Base-by-base conservation (phyloP, 92 coral and sea anemone genomes). In the Meandrina meandrites region DNA sequence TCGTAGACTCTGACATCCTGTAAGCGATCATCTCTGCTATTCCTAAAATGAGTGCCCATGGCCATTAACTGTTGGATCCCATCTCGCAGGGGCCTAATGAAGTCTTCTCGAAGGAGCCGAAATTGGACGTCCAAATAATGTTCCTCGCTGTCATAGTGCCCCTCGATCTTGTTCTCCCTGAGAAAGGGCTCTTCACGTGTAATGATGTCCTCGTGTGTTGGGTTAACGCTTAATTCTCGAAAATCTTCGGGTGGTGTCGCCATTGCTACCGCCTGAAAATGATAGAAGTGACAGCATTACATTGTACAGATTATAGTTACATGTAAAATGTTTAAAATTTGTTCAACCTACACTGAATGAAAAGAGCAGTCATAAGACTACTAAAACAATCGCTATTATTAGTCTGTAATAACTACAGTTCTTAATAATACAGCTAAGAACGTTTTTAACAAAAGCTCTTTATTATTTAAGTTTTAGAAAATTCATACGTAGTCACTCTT, bases 51-150 rank as follows among this genome's bases (percentile, higher is more conserved):
- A 22, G 77, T 79, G 36, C 88, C 90, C 50, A 75, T 81, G 28
- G 77, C 77, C 58, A 91, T 84, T 45, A 94, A 66, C 32, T 91
- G 85, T 47, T 88, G 87, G 68, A 96, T 94, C 1, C 98, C 98
- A n/a, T 94, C 94, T 5, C 98, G 91, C 19, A 96, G 89, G 4
- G 98, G 98, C 51, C 96, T 89, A 6, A 96, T 84, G 70, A 91
- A 96, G 81, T 96, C 98, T 78, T 96, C 98, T 54, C 98, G 94
- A 75, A 96, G 90, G 76, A 96, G 93, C 71, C 98, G 94, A 64
- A 96, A 96, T 93, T 96, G 98, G 74, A 96, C 98, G 90, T 96
- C 98, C 74, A 96, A 79, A 87, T 96, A 96, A 47, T 96, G 95
- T 30, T 91, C 89, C 22, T 90, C 74, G 76, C 82, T 81, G 18